A percentile compares a stretch with the other conserved stretches of the same genome.
Evolutionary conservation across 2,888 invertebrate species (phyloP).

Genomic region (Perithous albicinctus): DNA sequence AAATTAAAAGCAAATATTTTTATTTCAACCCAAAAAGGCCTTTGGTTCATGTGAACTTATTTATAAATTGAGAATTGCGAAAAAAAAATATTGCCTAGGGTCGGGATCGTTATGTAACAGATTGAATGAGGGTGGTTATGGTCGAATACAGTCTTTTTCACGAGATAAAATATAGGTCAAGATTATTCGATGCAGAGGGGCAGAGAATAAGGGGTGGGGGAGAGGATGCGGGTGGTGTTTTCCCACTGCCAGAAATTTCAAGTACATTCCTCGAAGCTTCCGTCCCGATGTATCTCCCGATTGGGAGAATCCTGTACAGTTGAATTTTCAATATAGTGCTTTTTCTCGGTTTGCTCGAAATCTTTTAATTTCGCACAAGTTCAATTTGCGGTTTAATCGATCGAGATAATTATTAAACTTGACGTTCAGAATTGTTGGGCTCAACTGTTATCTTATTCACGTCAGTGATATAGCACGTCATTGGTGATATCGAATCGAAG

Average conservation of each 20-base stretch:
- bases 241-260: conserved; percentile 46
- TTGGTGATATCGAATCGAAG: conserved; percentile 9
- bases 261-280: conserved; percentile 55
- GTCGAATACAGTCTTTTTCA: conserved; percentile 3
- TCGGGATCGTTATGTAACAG: background rate
- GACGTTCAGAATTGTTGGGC: background rate
- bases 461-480: background rate
- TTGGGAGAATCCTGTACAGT: background rate
- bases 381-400: background rate
- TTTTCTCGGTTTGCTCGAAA: background rate
- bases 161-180: conserved; percentile 63
- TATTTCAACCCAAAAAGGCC: background rate
- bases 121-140: background rate
- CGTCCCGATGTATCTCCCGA: conserved; percentile 34
- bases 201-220: background rate
- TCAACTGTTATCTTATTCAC: conserved; percentile 11
- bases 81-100: conserved; percentile 8
- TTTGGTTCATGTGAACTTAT: background rate
- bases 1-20: background rate
- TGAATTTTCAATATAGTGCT: background rate
- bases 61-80: background rate
- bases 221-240: conserved; percentile 15
- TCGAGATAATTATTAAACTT: conserved; percentile 9
- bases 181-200: conserved; percentile 62
- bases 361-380: background rate